Base-by-base conservation (phyloP, 2,888 invertebrate species). In the Allacma fusca region DNA sequence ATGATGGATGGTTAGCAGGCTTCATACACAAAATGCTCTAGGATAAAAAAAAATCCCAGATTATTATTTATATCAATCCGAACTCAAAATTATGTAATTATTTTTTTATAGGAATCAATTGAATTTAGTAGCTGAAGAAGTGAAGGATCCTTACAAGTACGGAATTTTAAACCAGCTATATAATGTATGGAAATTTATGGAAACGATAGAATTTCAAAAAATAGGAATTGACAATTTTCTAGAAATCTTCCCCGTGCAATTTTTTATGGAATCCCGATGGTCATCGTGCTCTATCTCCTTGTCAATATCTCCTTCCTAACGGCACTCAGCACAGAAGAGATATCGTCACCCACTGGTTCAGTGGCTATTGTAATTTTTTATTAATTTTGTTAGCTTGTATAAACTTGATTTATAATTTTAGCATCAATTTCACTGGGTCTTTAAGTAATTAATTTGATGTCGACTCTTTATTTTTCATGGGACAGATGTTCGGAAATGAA, bases 221-320 rank as follows among this genome's bases (percentile, higher is more conserved):
- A n/a, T 19, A 67, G 26, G 67, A 12, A 1, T 67, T 13, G 9
- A 7, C 21, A 26, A 29, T 67, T 29, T 34, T 29, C 29, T 67
- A 95, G 94, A 88, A 97, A 97, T 88, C 90, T 97, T 81, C 97
- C 97, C 40, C 89, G 94, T 85, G 94, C 96, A 83, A 96, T 97
- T 85, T 91, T 94, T 86, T 95, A 97, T 86, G 97, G 95, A 75
- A 95, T 97, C 85, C 97, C 97, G 1, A 88, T 97, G 87, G 97
- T 97, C 82, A 97, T 96, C 44, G 88, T 96, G 64, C 96, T 96
- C 88, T 97, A 97, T 87, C 92, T 95, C 75, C 89, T 97, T 83
- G 95, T 97, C 86, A 97, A 97, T 88, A 90, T 97, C 81, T 95
- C 97, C 65, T 97, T 97, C 88, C 88, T 97, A 88, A 94, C 96